Evolutionary conservation across 1,140 invertebrate species (phyloP), one percentile per base, ranked within the genome.

Genomic region (Caenorhabditis inopinata): DNA sequence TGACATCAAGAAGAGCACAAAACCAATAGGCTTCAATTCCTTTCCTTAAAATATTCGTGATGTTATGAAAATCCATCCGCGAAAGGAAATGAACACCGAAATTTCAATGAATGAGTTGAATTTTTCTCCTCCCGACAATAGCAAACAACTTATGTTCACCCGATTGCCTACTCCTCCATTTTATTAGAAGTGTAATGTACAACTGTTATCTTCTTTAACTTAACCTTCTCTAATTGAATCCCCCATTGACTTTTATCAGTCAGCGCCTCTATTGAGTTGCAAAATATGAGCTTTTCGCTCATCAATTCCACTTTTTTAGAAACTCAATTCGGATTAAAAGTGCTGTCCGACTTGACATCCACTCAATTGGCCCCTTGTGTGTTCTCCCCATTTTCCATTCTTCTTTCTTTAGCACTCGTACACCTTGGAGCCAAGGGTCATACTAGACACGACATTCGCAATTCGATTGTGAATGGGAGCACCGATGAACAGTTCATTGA

Each of bases 391-490:
- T n/a, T 68, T 18, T 68, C 58, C 23, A 68, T 68, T 68, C 25
- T 68, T 38, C 23, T 68, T 2, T 68, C 58, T n/a, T 21, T 68
- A 18, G 58, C 58, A 21, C 27, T 68, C 5, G 58, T 68, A 32
- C 58, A 68, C 38, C 58, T 68, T 68, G 58, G 58, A 68, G 58
- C 58, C n/a, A 68, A 68, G n/a, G 58, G 58, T 21, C 58, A 68
- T 38, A 68, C 58, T 21, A 35, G 58, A 68, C 27, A 68, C 23
- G 58, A 68, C 32, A 68, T 68, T 18, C 11, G 58, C 35, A 68
- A 68, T 21, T 38, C 32, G 18, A 9, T 68, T 5, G 58, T 38
- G n/a, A 68, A 68, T 68, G 58, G 58, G n/a, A 68, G 58, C 25
- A 68, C 58, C 11, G 58, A 68, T 42, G 58, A 68, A 2, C 58